These are phyloP conservation scores for Leucoma salicis DNA, from an alignment of 2,888 invertebrate genomes.

Conservation along the genomic window DNA sequence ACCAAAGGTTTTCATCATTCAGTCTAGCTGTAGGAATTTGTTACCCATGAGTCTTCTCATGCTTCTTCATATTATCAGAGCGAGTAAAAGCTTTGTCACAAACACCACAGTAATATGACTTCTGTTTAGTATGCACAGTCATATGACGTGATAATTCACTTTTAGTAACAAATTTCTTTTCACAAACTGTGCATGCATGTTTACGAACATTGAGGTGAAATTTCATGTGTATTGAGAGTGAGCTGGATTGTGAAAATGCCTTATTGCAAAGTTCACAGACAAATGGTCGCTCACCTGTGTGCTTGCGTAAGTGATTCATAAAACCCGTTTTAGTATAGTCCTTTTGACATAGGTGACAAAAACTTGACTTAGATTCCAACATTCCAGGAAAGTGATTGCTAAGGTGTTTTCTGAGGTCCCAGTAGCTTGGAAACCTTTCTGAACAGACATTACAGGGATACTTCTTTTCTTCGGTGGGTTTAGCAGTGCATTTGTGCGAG, in stretches of 20 bases:
- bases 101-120: conserved; percentile 78
- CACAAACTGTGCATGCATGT: conserved; percentile 78
- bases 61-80: conserved; percentile 80
- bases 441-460: conserved; percentile 78
- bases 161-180: conserved; percentile 80
- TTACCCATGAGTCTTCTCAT: conserved; percentile 80
- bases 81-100: conserved; percentile 80
- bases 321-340: conserved; percentile 80
- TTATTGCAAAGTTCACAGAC: conserved; percentile 79
- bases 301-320: conserved; percentile 79
- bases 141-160: conserved; percentile 81
- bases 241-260: conserved; percentile 79
- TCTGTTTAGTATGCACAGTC: conserved; percentile 80
- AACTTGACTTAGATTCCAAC: conserved; percentile 79
- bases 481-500: conserved; percentile 71
- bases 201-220: conserved; percentile 79
- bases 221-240: conserved; percentile 79
- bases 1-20: conserved; percentile 32
- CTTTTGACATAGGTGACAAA: conserved; percentile 79
- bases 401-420: conserved; percentile 77
- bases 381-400: conserved; percentile 78
- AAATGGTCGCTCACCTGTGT: conserved; percentile 78
- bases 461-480: conserved; percentile 73
- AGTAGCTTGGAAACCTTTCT: conserved; percentile 77
- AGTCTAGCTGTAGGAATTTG: conserved; percentile 26